Conservation (phyloP, 2,888 invertebrate genomes). For the Notocelia uddmanniana region DNA sequence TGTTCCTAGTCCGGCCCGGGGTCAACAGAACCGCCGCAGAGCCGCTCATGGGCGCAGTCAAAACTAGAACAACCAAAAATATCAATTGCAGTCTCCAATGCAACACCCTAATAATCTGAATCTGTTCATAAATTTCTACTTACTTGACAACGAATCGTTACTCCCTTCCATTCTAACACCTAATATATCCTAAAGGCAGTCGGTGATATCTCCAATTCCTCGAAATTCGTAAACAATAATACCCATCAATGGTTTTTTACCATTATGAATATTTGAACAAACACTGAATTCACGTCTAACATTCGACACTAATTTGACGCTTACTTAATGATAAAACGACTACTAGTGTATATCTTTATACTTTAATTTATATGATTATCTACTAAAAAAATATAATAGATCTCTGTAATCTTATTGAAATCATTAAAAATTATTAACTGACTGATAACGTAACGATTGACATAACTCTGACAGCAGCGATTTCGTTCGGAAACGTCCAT, state of each 20-base stretch:
- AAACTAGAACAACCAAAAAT: slow-evolving; percentile 60
- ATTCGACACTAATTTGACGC: neutral
- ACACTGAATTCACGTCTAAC: slow-evolving; percentile 24
- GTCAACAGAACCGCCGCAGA: slow-evolving; percentile 88
- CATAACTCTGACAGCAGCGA: slow-evolving; percentile 47
- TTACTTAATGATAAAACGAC: neutral
- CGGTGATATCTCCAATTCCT: slow-evolving; percentile 23
- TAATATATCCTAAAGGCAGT: slow-evolving; percentile 22
- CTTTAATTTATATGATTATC: slow-evolving; percentile 9
- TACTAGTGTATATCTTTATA: slow-evolving; percentile 11
- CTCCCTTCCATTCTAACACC: slow-evolving; percentile 71
- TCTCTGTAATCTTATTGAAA: slow-evolving; percentile 39
- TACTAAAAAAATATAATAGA: slow-evolving; percentile 23
- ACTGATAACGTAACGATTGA: slow-evolving; percentile 50
- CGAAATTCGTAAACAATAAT: slow-evolving; percentile 43
- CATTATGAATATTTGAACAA: slow-evolving; percentile 50
- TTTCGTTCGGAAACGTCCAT: slow-evolving; percentile 48
- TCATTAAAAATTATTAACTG: slow-evolving; percentile 31
- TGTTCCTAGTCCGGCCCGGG: slow-evolving; percentile 91
- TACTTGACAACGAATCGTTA: slow-evolving; percentile 77
- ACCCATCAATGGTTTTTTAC: slow-evolving; percentile 49
- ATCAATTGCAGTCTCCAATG: slow-evolving; percentile 18
- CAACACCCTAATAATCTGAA: slow-evolving; percentile 39
- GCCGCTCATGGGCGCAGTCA: slow-evolving; percentile 68
- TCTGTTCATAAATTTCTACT: slow-evolving; percentile 49